Percentiles rank a stretch among this genome's conserved stretches.
phyloP scores from a whole-genome alignment of 1,140 invertebrate species.

The Ylistrum balloti region DNA sequence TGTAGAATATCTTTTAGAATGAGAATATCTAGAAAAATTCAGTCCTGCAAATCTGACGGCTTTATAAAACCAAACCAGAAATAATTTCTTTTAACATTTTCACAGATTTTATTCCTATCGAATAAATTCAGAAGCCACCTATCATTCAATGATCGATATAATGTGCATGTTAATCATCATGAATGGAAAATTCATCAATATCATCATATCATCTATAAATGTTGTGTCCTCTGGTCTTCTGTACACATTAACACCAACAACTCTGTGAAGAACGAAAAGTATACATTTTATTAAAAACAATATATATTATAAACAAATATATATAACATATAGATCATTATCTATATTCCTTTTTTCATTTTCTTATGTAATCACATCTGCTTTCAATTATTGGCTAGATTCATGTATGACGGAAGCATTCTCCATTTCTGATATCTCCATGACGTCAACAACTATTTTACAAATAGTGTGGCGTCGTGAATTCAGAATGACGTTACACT shows the following conservation, averaged over 20 bases:
- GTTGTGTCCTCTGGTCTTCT: too few species aligned
- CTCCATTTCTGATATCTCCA: constrained; percentile 11
- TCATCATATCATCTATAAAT: background rate
- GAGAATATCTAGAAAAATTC: too few species aligned
- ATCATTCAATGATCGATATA: too few species aligned
- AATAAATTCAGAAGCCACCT: too few species aligned
- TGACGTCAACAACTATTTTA: background rate
- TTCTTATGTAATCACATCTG: background rate
- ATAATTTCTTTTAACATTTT: too few species aligned
- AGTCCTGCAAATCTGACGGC: too few species aligned
- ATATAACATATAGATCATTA: background rate
- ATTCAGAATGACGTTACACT: background rate
- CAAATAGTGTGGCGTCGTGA: constrained; percentile 3
- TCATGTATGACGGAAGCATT: background rate
- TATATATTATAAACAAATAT: background rate
- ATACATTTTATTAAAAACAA: constrained; percentile 40
- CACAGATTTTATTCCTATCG: too few species aligned
- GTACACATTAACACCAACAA: background rate
- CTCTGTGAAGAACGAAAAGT: background rate
- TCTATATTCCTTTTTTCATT: background rate
- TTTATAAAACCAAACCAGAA: too few species aligned
- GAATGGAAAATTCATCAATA: too few species aligned
- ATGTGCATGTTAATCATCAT: too few species aligned
- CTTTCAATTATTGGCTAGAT: background rate
- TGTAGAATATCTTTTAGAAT: too few species aligned